Conservation (phyloP, 2,113 vertebrate genomes). For the Hemibagrus wyckioides region DNA sequence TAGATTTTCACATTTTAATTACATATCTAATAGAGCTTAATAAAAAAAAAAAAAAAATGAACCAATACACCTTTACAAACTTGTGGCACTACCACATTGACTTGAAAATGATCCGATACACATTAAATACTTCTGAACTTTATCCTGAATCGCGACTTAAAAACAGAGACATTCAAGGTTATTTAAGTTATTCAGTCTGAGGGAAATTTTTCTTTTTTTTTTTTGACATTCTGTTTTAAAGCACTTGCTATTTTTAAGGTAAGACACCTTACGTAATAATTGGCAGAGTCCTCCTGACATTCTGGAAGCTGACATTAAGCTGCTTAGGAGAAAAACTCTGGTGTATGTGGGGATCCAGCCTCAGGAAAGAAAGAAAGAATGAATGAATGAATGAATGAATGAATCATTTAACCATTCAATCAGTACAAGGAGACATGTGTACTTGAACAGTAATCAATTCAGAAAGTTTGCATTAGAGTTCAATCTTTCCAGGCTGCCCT, state of each 20-base stretch:
- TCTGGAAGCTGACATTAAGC: not conserved
- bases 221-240: not conserved
- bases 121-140: not conserved
- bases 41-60: slow-evolving; percentile 1
- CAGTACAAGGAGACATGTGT: not conserved
- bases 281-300: not conserved
- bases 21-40: not conserved
- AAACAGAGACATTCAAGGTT: not conserved
- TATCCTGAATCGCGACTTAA: not conserved
- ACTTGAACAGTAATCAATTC: not conserved
- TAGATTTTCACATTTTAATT: slow-evolving; percentile 14
- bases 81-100: not conserved
- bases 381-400: not conserved
- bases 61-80: not conserved
- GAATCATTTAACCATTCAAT: not conserved
- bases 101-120: not conserved
- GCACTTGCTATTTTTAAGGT: not conserved
- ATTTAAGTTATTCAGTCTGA: not conserved
- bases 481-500: not conserved
- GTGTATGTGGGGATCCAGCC: not conserved
- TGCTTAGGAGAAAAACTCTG: not conserved
- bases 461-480: not conserved
- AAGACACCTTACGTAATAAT: not conserved
- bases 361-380: not conserved
- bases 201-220: too few species aligned